Evolutionary conservation across 1,140 invertebrate genomes (phyloP).

Genomic region (Caerostris extrusa): DNA sequence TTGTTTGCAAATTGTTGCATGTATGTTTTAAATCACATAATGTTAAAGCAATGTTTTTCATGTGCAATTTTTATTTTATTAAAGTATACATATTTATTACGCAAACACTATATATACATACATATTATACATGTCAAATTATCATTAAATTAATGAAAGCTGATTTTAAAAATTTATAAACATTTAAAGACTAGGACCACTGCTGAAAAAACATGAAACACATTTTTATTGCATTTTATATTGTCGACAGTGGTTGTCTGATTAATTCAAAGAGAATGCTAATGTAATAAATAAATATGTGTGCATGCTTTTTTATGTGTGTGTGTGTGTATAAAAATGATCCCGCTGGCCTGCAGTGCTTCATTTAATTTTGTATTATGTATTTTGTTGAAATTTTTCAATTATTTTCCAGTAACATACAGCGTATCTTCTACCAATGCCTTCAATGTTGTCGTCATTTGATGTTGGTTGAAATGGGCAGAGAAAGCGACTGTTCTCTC

Average conservation of each 20-base stretch:
- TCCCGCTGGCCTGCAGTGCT: conserved; percentile 72
- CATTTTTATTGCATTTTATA: conserved; percentile 34
- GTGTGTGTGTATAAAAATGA: conserved; percentile 3
- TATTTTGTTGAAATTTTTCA: conserved; percentile 72
- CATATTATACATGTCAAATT: no score
- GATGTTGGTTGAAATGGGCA: conserved; percentile 77
- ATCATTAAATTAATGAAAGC: neutral
- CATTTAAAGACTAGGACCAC: conserved; percentile 7
- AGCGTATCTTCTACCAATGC: conserved; percentile 72
- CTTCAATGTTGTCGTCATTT: conserved; percentile 69
- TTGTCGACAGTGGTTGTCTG: neutral
- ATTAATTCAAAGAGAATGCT: neutral
- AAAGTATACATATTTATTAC: no score
- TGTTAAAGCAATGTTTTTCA: no score
- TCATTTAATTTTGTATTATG: conserved; percentile 53
- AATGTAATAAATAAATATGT: neutral
- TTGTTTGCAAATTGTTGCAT: neutral
- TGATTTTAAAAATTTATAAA: neutral
- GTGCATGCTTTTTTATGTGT: conserved; percentile 8
- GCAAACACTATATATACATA: no score
- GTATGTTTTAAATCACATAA: conserved; percentile 9
- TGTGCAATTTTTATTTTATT: no score
- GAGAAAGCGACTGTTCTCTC: conserved; percentile 74
- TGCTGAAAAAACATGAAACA: neutral
- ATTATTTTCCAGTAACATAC: conserved; percentile 76